These are phyloP conservation scores for Sebastiscus albofasciatus DNA, from an alignment of 2,797 vertebrate species.

Conservation along the genomic window DNA sequence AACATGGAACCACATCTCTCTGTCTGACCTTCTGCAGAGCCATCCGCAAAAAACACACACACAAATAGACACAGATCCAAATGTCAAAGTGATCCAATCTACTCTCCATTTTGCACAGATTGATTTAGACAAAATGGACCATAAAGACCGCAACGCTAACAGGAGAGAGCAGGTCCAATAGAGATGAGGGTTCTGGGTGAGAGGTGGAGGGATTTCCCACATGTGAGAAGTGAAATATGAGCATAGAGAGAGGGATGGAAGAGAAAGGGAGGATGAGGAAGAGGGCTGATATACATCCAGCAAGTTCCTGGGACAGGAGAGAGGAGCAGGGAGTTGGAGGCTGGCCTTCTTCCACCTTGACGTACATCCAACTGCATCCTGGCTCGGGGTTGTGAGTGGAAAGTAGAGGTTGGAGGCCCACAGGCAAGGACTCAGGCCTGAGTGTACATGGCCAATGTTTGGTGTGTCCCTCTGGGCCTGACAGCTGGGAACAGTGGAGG, in stretches of 20 bases:
- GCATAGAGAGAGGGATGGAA: slow-evolving; percentile 7
- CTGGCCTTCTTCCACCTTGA: slow-evolving; percentile 46
- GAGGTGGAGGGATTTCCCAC: slow-evolving; percentile 42
- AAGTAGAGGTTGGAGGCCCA: slow-evolving; percentile 17
- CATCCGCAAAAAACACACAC: slow-evolving; percentile 32
- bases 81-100: slow-evolving; percentile 45
- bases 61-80: slow-evolving; percentile 43
- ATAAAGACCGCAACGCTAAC: slow-evolving; percentile 25
- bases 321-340: slow-evolving; percentile 29
- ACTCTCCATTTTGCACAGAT: slow-evolving; percentile 22
- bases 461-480: slow-evolving; percentile 13
- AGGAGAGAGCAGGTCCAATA: slow-evolving; percentile 4
- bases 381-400: slow-evolving; percentile 49
- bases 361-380: slow-evolving; percentile 49
- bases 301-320: slow-evolving; percentile 21
- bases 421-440: slow-evolving; percentile 13
- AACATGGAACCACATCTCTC: slow-evolving; percentile 69
- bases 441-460: slow-evolving; percentile 21
- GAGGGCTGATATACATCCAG: slow-evolving; percentile 45
- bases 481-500: slow-evolving; percentile 7
- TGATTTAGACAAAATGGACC: slow-evolving; percentile 46
- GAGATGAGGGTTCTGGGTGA: slow-evolving; percentile 3
- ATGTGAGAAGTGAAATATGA: slow-evolving; percentile 36
- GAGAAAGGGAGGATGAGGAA: slow-evolving; percentile 22
- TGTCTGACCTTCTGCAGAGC: slow-evolving; percentile 54